Evolutionary conservation across 2,113 vertebrate species (phyloP).

Genomic region (Centropristis striata): DNA sequence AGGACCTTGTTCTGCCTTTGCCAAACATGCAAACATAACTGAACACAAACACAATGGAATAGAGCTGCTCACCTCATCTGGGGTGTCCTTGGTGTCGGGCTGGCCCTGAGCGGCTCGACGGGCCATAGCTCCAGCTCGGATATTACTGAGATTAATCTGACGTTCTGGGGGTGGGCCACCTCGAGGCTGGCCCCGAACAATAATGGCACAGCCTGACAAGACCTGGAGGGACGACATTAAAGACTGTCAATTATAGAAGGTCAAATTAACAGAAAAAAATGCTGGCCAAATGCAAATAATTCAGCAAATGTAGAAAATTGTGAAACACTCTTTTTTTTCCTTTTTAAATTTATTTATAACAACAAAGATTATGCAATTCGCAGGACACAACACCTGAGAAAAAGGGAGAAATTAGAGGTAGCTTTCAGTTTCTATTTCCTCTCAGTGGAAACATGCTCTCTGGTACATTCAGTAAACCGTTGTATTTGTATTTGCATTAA

Average conservation of each 20-base stretch:
- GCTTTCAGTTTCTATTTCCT: slow-evolving; percentile 16
- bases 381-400: not conserved
- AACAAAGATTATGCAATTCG: not conserved
- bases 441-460: not conserved
- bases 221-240: slow-evolving; percentile 83
- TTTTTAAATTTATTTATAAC: not conserved
- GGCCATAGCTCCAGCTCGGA: slow-evolving; percentile 91
- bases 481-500: not conserved
- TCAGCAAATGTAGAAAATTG: not conserved
- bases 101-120: slow-evolving; percentile 90
- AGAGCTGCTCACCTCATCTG: slow-evolving; percentile 90
- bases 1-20: slow-evolving; percentile 30
- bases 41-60: slow-evolving; percentile 4
- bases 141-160: slow-evolving; percentile 98
- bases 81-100: slow-evolving; percentile 92
- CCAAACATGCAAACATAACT: slow-evolving; percentile 24
- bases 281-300: not conserved
- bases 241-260: not conserved
- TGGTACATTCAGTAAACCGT: not conserved
- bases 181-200: slow-evolving; percentile 95
- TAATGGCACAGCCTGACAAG: slow-evolving; percentile 97
- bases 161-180: slow-evolving; percentile 95
- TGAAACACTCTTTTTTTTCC: not conserved
- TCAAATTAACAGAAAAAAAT: not conserved
- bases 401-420: not conserved